Evolutionary conservation across 2,888 invertebrate species (phyloP).

Genomic region (Diarsia mendica): DNA sequence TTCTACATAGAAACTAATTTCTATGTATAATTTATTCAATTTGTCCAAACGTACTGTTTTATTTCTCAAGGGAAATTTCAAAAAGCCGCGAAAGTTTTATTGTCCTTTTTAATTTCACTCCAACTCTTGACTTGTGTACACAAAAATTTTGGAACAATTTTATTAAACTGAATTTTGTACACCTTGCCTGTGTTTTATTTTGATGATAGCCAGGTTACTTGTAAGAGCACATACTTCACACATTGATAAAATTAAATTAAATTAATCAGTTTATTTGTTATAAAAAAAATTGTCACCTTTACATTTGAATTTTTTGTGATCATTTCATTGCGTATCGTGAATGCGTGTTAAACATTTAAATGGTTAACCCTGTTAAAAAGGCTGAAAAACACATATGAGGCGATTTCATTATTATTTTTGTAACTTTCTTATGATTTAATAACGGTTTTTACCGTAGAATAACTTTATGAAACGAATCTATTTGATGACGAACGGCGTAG

Average conservation of each 20-base stretch:
- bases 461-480: too few species aligned
- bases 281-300: neutral
- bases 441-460: neutral
- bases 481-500: neutral
- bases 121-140: slow-evolving; percentile 43
- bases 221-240: too few species aligned
- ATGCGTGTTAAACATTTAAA: slow-evolving; percentile 19
- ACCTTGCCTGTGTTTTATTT: neutral
- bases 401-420: slow-evolving; percentile 4
- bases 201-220: neutral
- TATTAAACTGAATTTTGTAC: slow-evolving; percentile 29
- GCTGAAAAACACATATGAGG: slow-evolving; percentile 9
- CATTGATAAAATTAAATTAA: neutral
- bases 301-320: neutral
- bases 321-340: neutral
- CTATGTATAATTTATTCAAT: slow-evolving; percentile 56
- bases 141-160: slow-evolving; percentile 24
- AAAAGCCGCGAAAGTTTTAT: slow-evolving; percentile 53
- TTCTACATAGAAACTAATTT: slow-evolving; percentile 41
- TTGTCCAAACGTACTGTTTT: slow-evolving; percentile 40
- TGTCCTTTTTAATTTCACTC: slow-evolving; percentile 55
- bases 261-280: neutral
- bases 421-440: neutral
- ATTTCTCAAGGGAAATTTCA: slow-evolving; percentile 53
- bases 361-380: neutral